These are phyloP conservation scores for Branchellion lobata DNA, from an alignment of 2,888 invertebrate species.

Conservation along the genomic window DNA sequence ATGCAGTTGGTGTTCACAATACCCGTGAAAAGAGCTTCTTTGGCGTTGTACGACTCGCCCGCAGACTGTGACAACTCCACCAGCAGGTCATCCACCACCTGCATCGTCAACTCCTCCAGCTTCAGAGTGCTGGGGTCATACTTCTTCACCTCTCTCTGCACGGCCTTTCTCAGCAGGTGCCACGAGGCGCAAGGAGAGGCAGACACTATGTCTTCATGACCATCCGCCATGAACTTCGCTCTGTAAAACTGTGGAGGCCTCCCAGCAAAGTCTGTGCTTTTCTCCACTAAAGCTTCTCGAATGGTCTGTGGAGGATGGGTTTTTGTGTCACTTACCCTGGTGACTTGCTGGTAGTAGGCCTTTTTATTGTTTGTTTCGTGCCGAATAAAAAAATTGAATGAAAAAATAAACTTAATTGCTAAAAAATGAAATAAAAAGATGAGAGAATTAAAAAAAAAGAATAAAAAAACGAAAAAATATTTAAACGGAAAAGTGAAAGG, in stretches of 20 bases:
- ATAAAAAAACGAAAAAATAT: too few relatives aligned
- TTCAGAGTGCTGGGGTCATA: slow-evolving; percentile 43
- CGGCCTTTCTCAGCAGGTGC: slow-evolving; percentile 36
- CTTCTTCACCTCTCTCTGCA: slow-evolving; percentile 41
- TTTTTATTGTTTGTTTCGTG: background rate
- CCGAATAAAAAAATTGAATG: background rate
- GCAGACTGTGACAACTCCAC: background rate
- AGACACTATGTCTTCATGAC: slow-evolving; percentile 46
- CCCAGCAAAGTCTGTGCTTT: slow-evolving; percentile 55
- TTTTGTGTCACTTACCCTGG: too few relatives aligned
- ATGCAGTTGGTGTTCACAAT: slow-evolving; percentile 43
- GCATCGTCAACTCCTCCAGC: slow-evolving; percentile 41
- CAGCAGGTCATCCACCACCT: slow-evolving; percentile 42
- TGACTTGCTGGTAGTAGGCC: background rate
- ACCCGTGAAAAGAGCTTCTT: slow-evolving; percentile 36
- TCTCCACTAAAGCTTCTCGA: slow-evolving; percentile 54
- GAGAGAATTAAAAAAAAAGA: too few relatives aligned
- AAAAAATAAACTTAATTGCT: too few relatives aligned
- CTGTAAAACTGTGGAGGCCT: slow-evolving; percentile 45
- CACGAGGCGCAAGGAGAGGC: slow-evolving; percentile 42
- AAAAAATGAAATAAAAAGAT: too few relatives aligned
- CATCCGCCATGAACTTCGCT: slow-evolving; percentile 45
- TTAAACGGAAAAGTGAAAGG: too few relatives aligned
- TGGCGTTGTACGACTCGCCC: slow-evolving; percentile 29
- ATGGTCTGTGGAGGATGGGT: too few relatives aligned